phyloP scores from a whole-genome alignment of 2,888 invertebrate genomes.

The Eupithecia centaureata region DNA sequence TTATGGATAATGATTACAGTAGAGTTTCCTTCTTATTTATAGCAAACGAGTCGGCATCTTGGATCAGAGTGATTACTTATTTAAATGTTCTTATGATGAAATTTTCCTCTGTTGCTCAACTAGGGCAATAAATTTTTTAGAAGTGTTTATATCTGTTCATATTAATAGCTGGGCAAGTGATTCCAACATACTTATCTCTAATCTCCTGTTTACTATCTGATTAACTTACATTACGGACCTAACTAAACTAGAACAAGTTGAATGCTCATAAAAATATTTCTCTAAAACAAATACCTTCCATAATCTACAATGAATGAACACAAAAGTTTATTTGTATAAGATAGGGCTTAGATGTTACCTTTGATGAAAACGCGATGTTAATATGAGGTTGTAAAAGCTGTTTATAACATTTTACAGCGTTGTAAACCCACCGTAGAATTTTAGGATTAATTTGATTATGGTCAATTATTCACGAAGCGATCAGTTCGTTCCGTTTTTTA shows the following conservation, averaged over 20 bases:
- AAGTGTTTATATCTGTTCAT: constrained; percentile 51
- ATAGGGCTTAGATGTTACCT: constrained; percentile 39
- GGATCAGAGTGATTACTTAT: constrained; percentile 26
- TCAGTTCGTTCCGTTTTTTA: constrained; percentile 74
- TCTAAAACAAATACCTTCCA: constrained; percentile 43
- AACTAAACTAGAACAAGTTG: constrained; percentile 42
- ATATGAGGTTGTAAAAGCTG: constrained; percentile 75
- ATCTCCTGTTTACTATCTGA: constrained; percentile 44
- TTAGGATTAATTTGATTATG: constrained; percentile 84
- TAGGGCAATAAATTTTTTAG: constrained; percentile 44
- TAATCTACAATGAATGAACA: constrained; percentile 44
- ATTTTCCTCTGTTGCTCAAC: constrained; percentile 39
- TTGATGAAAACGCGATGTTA: constrained; percentile 66
- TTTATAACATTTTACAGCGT: constrained; percentile 82
- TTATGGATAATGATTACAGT: constrained; percentile 13
- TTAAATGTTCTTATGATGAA: constrained; percentile 29
- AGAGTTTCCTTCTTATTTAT: constrained; percentile 7
- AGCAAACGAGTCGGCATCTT: constrained; percentile 22
- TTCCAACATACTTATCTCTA: constrained; percentile 44
- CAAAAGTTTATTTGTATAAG: constrained; percentile 42
- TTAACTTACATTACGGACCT: constrained; percentile 40
- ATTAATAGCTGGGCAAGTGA: constrained; percentile 48
- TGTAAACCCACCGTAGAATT: constrained; percentile 83
- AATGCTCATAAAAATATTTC: constrained; percentile 44
- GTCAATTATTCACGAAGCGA: constrained; percentile 83